Percentiles rank a stretch among this genome's conserved stretches.
phyloP scores from a whole-genome alignment of 2,888 invertebrate species.

The Andrena marginata region DNA sequence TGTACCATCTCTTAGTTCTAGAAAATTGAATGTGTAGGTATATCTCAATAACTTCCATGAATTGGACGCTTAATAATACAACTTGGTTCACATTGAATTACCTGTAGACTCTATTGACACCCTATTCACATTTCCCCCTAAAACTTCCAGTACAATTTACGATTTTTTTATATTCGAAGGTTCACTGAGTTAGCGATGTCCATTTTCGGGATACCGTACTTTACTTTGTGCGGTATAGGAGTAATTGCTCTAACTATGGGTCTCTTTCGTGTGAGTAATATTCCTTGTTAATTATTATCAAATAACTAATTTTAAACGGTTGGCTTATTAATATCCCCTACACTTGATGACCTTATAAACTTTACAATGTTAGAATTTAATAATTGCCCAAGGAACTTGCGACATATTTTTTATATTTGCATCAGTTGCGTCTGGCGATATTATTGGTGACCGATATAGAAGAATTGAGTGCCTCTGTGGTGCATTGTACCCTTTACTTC shows the following conservation, averaged over 20 bases:
- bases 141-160: not conserved
- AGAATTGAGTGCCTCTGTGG: not conserved
- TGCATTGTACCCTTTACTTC: not conserved
- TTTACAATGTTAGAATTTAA: too few relatives aligned
- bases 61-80: too few relatives aligned
- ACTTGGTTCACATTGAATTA: too few relatives aligned
- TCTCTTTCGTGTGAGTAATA: conserved; percentile 3
- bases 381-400: too few relatives aligned
- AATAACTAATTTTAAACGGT: too few relatives aligned
- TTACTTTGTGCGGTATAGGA: not conserved
- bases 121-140: too few relatives aligned
- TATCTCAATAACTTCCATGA: too few relatives aligned
- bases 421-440: not conserved
- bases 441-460: not conserved
- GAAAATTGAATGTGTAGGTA: too few relatives aligned
- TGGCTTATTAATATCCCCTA: too few relatives aligned
- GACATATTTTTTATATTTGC: not conserved
- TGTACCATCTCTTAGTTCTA: too few relatives aligned
- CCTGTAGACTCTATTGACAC: too few relatives aligned
- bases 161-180: not conserved
- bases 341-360: too few relatives aligned
- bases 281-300: not conserved
- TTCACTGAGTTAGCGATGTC: not conserved
- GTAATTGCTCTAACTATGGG: not conserved
- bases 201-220: not conserved